Conservation (phyloP, 2,113 vertebrate species). For the Zosterops japonicus region DNA sequence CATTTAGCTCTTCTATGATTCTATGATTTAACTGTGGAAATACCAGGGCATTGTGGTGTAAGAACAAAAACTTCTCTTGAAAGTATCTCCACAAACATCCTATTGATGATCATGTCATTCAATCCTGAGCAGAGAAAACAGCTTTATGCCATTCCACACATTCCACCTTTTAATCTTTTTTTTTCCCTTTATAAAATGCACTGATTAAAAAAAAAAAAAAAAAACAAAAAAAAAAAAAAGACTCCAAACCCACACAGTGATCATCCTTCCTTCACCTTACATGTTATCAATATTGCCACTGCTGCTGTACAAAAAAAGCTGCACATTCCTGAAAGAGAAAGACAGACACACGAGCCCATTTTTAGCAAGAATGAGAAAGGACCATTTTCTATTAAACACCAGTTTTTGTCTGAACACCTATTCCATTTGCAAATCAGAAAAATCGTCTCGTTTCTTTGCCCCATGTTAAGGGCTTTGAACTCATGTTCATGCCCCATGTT, state of each 20-base stretch:
- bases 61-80: neutral
- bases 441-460: neutral
- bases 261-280: neutral
- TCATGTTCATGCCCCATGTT: neutral
- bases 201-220: neutral
- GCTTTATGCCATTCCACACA: neutral
- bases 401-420: neutral
- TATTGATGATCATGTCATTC: neutral
- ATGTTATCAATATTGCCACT: neutral
- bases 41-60: neutral
- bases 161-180: fast-evolving
- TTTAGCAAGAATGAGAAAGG: neutral
- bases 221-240: neutral
- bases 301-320: neutral
- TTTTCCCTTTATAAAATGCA: neutral
- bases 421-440: neutral
- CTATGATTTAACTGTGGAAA: neutral
- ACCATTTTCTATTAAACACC: neutral
- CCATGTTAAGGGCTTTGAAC: neutral
- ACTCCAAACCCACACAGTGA: neutral
- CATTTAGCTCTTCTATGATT: neutral
- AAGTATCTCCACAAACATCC: neutral
- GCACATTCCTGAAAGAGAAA: neutral
- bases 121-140: neutral
- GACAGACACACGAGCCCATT: neutral